Evolutionary conservation across 2,113 vertebrate species (phyloP).

Genomic region (Otocyon megalotis): DNA sequence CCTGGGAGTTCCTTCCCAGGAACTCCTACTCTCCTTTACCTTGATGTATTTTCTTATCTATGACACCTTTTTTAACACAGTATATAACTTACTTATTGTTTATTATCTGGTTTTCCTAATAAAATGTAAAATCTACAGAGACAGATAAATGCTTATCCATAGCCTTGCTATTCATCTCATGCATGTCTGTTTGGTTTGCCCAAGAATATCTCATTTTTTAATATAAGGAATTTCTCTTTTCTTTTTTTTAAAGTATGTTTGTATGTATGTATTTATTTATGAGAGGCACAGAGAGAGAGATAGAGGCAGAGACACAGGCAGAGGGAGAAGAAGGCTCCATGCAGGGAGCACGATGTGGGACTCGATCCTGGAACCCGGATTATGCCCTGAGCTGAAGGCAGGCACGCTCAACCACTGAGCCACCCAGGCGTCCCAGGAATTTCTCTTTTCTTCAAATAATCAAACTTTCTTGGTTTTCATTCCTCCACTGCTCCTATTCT

Average conservation of each 20-base stretch:
- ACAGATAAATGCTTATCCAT: background rate
- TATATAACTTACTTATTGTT: background rate
- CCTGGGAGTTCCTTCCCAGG: background rate
- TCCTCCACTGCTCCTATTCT: background rate
- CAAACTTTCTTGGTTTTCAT: background rate
- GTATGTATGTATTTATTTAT: too few species aligned
- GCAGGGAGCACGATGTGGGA: too few species aligned
- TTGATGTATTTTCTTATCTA: background rate
- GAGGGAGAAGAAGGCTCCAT: too few species aligned
- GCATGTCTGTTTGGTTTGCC: background rate
- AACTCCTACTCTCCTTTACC: background rate
- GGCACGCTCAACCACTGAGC: too few species aligned
- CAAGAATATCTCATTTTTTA: background rate
- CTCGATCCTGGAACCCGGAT: too few species aligned
- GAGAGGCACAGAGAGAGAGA: too few species aligned
- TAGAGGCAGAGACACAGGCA: too few species aligned
- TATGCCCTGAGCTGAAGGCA: too few species aligned
- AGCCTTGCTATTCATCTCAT: background rate
- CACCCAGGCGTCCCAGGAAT: too few species aligned
- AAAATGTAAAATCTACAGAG: constrained; percentile 16
- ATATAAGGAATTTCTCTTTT: background rate
- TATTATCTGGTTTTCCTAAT: background rate
- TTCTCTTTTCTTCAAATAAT: background rate
- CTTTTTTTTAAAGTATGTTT: background rate
- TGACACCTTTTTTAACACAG: background rate